phyloP scores from a whole-genome alignment of 2,113 vertebrate species.

The Vireo altiloquus region DNA sequence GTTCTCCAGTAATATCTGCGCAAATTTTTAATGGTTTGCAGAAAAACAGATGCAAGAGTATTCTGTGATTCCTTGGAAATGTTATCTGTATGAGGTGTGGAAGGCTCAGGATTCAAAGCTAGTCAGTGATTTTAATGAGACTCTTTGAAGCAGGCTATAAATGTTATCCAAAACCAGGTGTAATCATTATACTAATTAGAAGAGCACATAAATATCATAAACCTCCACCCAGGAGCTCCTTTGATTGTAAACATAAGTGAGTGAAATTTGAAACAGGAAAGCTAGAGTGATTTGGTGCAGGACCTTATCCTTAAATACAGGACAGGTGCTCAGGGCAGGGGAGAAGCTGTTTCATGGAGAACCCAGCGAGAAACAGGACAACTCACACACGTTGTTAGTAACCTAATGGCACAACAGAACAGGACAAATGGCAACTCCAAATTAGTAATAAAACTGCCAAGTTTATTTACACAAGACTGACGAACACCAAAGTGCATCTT shows the following conservation, averaged over 20 bases:
- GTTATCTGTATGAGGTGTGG: background rate
- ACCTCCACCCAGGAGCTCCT: background rate
- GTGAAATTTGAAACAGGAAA: background rate
- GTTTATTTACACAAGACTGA: background rate
- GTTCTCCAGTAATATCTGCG: background rate
- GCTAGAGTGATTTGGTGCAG: background rate
- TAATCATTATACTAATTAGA: slow-evolving; percentile 53
- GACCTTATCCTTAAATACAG: background rate
- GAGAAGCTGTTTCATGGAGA: background rate
- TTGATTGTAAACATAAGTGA: slow-evolving; percentile 29
- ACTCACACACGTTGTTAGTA: background rate
- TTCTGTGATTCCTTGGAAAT: background rate
- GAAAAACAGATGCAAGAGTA: background rate
- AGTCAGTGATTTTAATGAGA: background rate
- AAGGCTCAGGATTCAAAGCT: background rate
- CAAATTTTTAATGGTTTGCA: background rate
- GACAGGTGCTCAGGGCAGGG: background rate
- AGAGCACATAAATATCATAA: slow-evolving; percentile 33
- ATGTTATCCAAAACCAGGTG: slow-evolving; percentile 16
- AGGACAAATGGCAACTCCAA: background rate
- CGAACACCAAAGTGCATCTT: background rate
- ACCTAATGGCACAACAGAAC: background rate
- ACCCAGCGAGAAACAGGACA: background rate
- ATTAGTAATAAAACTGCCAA: background rate
- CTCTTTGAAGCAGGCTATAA: slow-evolving; percentile 7